These are phyloP conservation scores for Chrysogorgia sp. DNA, from an alignment of 92 coral and sea anemone genomes.

Conservation along the genomic window DNA sequence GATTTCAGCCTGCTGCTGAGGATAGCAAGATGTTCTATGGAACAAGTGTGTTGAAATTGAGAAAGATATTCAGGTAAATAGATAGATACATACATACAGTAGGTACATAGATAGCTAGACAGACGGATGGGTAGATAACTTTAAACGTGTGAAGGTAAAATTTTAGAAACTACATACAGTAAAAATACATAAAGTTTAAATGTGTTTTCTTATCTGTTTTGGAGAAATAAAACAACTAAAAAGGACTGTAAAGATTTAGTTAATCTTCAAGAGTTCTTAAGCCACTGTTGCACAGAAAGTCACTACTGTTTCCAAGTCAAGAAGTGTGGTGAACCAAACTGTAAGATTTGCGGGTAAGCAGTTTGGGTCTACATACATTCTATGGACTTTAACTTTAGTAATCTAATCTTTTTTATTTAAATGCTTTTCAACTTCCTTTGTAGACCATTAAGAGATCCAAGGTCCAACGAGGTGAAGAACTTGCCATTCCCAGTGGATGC, in stretches of 20 bases:
- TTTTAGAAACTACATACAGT: too few relatives aligned
- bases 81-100: neutral
- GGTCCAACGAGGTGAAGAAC: conserved; percentile 24
- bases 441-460: conserved; percentile 38
- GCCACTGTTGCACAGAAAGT: conserved; percentile 18
- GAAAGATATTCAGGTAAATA: neutral
- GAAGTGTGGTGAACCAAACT: conserved; percentile 35
- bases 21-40: neutral
- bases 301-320: conserved; percentile 34
- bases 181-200: too few relatives aligned
- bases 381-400: neutral
- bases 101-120: too few relatives aligned
- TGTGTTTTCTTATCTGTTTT: neutral
- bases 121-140: too few relatives aligned
- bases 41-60: conserved; percentile 2
- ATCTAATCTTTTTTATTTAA: neutral
- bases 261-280: neutral
- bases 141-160: too few relatives aligned
- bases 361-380: neutral
- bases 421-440: neutral
- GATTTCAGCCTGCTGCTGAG: neutral
- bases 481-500: conserved; percentile 48
- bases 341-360: conserved; percentile 23
- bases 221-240: neutral
- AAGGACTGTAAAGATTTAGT: conserved; percentile 1